Base-by-base conservation (phyloP, 2,888 invertebrate species). In the Oxycera nigricornis region DNA sequence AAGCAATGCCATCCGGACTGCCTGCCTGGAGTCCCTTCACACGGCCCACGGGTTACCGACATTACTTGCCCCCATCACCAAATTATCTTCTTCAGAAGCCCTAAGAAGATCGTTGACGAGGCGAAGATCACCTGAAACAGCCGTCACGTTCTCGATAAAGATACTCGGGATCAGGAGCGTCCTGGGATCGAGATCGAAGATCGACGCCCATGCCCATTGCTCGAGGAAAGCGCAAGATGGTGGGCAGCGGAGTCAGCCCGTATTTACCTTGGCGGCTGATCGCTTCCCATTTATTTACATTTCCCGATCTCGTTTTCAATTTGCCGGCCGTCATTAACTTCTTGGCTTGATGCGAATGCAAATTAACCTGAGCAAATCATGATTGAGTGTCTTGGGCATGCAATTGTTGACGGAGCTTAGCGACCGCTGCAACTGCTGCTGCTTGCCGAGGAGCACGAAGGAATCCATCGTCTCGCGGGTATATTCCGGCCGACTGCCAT, bases 231-330 rank as follows among this genome's bases (percentile, higher is more conserved):
- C 11, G 24, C 39, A 6, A 11, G 14, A 61, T 11, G 14, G 65
- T 31, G 24, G 65, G 41, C 24, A 39, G 22, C 26, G 4, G 17
- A 11, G 65, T 65, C 14, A 41, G 39, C 62, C 20, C 39, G 62
- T 11, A 65, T 41, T 65, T 22, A 22, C 17, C 68, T 72, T 68
- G 59, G 68, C 67, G 72, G 67, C 67, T 62, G 57, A 74, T 67
- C 74, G 76, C 67, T 76, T 76, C 74, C 74, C 74, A 74, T 76
- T 76, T 76, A 73, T 76, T 76, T 74, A 76, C 74, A 76, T 76
- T 76, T 76, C 74, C 74, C 74, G 76, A 76, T 76, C 76, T 76
- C 70, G 74, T 76, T 76, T 76, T 76, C 76, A 76, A 76, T 76
- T 76, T 76, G 67, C 75, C 76, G 74, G 72, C 22, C 74, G 74